Percentiles rank a stretch among this genome's conserved stretches.
Evolutionary conservation across 2,113 vertebrate species (phyloP).

Genomic region (Polyodon spathula): DNA sequence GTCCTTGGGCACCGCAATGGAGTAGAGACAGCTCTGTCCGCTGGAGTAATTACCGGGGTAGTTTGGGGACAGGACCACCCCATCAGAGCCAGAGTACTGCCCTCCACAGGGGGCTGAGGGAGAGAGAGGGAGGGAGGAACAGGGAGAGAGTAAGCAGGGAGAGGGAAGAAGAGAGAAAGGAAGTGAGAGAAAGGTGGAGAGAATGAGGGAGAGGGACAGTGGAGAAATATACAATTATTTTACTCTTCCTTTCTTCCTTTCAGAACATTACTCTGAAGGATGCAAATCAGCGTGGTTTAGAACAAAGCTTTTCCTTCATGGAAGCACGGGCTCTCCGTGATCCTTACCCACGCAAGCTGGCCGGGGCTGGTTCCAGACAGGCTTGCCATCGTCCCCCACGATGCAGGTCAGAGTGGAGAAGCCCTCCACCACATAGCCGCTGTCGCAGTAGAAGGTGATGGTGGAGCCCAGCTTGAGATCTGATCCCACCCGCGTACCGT

Average conservation of each 20-base stretch:
- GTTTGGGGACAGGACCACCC: constrained; percentile 86
- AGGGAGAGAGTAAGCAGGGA: constrained; percentile 13
- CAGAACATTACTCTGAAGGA: constrained; percentile 53
- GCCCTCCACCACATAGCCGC: constrained; percentile 83
- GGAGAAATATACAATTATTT: constrained; percentile 8
- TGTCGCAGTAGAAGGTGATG: constrained; percentile 85
- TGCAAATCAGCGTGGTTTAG: constrained; percentile 42
- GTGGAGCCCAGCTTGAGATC: constrained; percentile 87
- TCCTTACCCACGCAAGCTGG: constrained; percentile 83
- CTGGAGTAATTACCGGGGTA: constrained; percentile 92
- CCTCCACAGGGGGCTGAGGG: constrained; percentile 85
- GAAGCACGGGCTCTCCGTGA: not conserved
- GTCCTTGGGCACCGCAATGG: constrained; percentile 83
- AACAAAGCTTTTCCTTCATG: constrained; percentile 16
- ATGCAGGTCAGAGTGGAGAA: constrained; percentile 78
- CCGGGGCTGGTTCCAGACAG: constrained; percentile 79
- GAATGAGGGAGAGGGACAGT: constrained; percentile 16
- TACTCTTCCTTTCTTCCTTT: constrained; percentile 21
- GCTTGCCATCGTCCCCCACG: constrained; percentile 85
- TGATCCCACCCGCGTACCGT: constrained; percentile 75
- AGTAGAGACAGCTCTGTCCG: constrained; percentile 80
- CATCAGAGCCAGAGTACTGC: constrained; percentile 80
- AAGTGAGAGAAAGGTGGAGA: no score
- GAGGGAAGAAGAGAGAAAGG: constrained; percentile 9
- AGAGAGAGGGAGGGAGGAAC: constrained; percentile 19